A percentile compares a stretch with the other conserved stretches of the same genome.
Conservation (phyloP, 2,797 vertebrate species). For the Parambassis ranga region DNA sequence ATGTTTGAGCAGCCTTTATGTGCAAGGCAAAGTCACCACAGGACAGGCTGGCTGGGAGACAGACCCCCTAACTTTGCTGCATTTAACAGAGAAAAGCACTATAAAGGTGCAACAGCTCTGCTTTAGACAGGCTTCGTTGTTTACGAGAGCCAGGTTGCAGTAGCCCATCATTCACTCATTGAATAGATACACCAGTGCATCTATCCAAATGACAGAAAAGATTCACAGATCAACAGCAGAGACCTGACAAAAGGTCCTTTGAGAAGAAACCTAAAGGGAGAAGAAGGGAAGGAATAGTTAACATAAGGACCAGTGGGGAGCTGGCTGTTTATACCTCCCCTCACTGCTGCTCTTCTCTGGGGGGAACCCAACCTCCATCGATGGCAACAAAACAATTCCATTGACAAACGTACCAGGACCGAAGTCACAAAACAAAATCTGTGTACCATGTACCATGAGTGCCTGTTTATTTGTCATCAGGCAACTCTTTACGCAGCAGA, state of each 20-base stretch:
- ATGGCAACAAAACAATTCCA: conserved; percentile 19
- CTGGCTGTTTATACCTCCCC: conserved; percentile 31
- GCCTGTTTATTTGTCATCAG: no score
- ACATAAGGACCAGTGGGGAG: conserved; percentile 10
- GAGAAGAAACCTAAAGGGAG: conserved; percentile 11
- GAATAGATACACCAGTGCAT: not conserved
- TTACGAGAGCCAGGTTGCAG: not conserved
- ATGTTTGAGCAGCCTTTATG: not conserved
- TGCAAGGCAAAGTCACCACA: not conserved
- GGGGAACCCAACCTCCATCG: not conserved
- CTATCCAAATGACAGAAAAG: not conserved
- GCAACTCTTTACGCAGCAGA: no score
- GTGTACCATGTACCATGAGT: not conserved
- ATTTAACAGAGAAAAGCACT: no score
- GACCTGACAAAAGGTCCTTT: conserved; percentile 3
- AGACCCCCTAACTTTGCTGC: no score
- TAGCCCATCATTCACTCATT: not conserved
- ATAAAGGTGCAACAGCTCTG: no score
- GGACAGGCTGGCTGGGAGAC: not conserved
- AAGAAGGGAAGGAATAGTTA: conserved; percentile 17
- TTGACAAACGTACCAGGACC: not conserved
- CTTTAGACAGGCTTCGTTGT: not conserved
- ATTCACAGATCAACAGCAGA: not conserved
- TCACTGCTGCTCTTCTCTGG: conserved; percentile 2
- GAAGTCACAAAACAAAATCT: not conserved